Evolutionary conservation across 2,797 vertebrate species (phyloP).

Genomic region (Bradypodion pumilum): DNA sequence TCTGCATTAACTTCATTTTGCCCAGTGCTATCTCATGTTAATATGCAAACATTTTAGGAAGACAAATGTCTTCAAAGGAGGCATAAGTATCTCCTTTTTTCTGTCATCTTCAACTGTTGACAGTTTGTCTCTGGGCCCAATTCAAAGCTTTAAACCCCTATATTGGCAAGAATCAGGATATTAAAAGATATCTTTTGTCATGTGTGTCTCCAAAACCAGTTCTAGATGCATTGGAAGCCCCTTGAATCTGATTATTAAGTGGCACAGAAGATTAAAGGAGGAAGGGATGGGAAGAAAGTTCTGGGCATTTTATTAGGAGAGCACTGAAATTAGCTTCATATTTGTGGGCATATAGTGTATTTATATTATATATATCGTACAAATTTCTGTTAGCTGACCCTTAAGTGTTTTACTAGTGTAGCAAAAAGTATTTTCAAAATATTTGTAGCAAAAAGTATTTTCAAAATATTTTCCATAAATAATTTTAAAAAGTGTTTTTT

Average conservation of each 20-base stretch:
- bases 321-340: too few species aligned
- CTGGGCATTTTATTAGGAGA: too few species aligned
- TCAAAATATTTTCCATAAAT: not conserved
- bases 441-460: too few species aligned
- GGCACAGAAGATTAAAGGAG: not conserved
- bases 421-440: too few species aligned
- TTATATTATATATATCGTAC: too few species aligned
- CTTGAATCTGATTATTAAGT: not conserved
- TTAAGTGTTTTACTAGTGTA: not conserved
- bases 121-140: too few species aligned
- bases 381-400: not conserved
- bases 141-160: too few species aligned
- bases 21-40: not conserved
- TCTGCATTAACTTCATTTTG: not conserved
- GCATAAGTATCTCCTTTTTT: too few species aligned
- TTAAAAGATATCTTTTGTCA: not conserved
- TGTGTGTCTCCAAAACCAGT: not conserved
- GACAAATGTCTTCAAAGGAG: too few species aligned
- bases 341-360: too few species aligned
- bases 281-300: not conserved
- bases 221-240: not conserved
- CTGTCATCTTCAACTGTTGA: too few species aligned
- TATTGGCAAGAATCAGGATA: too few species aligned
- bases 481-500: not conserved
- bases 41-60: not conserved